Conservation (phyloP, 2,888 invertebrate species). For the Steinernema carpocapsae region DNA sequence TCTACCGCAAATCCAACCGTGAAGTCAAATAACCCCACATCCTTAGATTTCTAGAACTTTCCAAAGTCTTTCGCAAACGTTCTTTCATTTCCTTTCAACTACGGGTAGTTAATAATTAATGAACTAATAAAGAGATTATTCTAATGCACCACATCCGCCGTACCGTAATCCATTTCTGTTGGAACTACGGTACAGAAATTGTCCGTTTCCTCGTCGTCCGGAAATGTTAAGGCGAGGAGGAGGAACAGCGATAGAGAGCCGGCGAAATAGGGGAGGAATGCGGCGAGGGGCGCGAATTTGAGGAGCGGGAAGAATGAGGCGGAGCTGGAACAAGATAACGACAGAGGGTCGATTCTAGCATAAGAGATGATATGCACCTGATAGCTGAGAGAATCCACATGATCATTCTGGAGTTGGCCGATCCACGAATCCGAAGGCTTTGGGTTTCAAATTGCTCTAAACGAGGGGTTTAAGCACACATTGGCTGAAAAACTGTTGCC, state of each 20-base stretch:
- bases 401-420: conserved; percentile 37
- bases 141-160: not conserved
- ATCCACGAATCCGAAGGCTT: conserved; percentile 30
- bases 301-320: conserved; percentile 40
- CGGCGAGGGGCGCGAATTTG: conserved; percentile 36
- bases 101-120: conserved; percentile 32
- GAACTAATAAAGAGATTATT: conserved; percentile 5
- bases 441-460: conserved; percentile 37
- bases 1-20: conserved; percentile 18
- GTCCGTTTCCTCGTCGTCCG: conserved; percentile 33
- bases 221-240: conserved; percentile 35
- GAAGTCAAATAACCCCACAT: conserved; percentile 13
- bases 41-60: not conserved
- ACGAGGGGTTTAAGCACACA: not conserved
- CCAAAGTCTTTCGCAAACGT: conserved; percentile 29
- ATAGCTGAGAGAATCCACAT: conserved; percentile 41
- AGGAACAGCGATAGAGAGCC: conserved; percentile 36
- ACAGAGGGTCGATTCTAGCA: conserved; percentile 17
- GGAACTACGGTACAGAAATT: not conserved
- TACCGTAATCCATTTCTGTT: conserved; percentile 14
- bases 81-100: not conserved
- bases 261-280: conserved; percentile 38
- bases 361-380: not conserved
- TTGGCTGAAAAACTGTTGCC: conserved; percentile 17
- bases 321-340: conserved; percentile 27